phyloP scores from a whole-genome alignment of 2,888 invertebrate genomes.

The Thysanoteuthis rhombus region DNA sequence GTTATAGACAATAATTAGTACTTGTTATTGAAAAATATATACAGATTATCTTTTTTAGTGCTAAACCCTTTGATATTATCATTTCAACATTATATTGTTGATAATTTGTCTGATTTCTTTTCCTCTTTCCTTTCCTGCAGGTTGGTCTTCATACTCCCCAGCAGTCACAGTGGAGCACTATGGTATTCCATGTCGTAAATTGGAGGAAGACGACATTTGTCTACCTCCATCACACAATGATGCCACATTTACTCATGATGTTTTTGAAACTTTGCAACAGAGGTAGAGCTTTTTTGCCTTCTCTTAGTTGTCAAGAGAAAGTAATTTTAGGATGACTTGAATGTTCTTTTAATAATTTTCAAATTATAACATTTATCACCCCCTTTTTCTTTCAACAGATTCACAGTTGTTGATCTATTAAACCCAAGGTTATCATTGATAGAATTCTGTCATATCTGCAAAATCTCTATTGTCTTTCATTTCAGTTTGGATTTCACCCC shows the following conservation, averaged over 20 bases:
- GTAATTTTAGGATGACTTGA: not conserved
- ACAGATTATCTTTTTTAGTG: not conserved
- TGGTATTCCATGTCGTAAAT: slow-evolving; percentile 66
- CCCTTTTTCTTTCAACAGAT: not conserved
- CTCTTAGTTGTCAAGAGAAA: not conserved
- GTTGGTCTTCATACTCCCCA: slow-evolving; percentile 69
- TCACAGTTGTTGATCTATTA: not conserved
- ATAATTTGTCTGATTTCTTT: not conserved
- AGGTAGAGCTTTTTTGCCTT: not conserved
- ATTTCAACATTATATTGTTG: not conserved
- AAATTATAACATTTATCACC: not conserved
- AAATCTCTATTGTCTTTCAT: slow-evolving; percentile 32
- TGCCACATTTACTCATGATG: slow-evolving; percentile 56
- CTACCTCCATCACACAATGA: slow-evolving; percentile 58
- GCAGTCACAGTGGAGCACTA: slow-evolving; percentile 66
- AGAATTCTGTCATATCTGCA: not conserved
- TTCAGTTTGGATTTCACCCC: slow-evolving; percentile 53
- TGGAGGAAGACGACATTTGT: slow-evolving; percentile 68
- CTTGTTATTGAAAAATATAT: not conserved
- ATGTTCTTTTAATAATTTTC: not conserved
- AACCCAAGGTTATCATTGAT: not conserved
- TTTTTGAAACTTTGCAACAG: slow-evolving; percentile 44
- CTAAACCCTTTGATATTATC: not conserved
- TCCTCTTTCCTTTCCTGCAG: slow-evolving; percentile 47
- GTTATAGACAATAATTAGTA: too few relatives aligned